Evolutionary conservation across 23 tunicate species (phyloP), one percentile per base, ranked within the genome.

Genomic region (Pegea sp.): DNA sequence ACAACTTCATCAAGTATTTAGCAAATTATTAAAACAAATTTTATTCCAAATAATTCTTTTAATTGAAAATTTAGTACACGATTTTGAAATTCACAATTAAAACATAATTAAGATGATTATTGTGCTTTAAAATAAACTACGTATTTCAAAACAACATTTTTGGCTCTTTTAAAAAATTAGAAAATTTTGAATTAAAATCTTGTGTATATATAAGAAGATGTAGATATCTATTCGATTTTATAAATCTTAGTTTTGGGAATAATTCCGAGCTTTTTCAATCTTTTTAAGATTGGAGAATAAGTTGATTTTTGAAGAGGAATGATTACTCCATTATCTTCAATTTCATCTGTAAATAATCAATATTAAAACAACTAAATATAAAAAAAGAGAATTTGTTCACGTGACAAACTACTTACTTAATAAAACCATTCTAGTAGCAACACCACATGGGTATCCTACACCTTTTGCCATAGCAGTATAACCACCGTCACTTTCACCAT

Each of bases 381-480:
- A 7, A 8, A 19, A 7, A 22, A 19, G 13, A 51, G 8, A 51
- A 51, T 51, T 7, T 19, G 24, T 8, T 11, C 24, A 11, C 24
- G 8, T 51, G 13, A 8, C 56, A 51, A 56, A 16, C 19, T 24
- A 62, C 67, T 44, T 60, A 84, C 95, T 81, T 5, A 65, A 58
- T 49, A 91, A 52, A 13, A 91, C 27, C 87, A 91, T 72, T 18
- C 90, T 34, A 21, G 99, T 74, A 3, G 86, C 76, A 28, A 91
- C 69, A 8, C 93, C 99, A 57, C 86, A 72, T 0, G 99, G 99
- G 55, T 72, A 91, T n/a, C 99, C 99, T 11, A 91, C 99, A 22
- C 70, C 53, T 44, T 64, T 68, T n/a, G 99, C 76, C 99, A 91
- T 91, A 1, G 99, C 99, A 5, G 99, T 62, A 54, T 91, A 71